Conservation (phyloP, 2,113 vertebrate genomes). For the Naja naja region DNA sequence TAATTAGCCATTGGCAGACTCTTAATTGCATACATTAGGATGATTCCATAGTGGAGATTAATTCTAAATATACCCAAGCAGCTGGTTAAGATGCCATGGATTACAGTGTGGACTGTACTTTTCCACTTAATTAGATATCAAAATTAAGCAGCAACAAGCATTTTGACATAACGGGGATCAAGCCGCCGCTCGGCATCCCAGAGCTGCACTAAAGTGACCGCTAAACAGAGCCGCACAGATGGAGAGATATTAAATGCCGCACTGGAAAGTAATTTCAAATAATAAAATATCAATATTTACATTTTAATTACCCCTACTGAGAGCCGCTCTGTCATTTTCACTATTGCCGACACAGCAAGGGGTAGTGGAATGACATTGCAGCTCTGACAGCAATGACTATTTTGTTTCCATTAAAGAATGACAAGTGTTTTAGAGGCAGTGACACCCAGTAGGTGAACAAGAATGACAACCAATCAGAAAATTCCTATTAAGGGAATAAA, state of each 20-base stretch:
- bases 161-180: conserved; percentile 84
- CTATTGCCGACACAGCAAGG: conserved; percentile 83
- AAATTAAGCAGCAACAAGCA: conserved; percentile 90
- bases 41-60: conserved; percentile 99
- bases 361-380: conserved; percentile 81
- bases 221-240: conserved; percentile 92
- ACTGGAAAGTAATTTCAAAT: conserved; percentile 99
- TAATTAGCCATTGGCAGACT: conserved; percentile 99
- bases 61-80: conserved; percentile 99
- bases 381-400: conserved; percentile 79
- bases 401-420: conserved; percentile 88
- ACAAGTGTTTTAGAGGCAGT: conserved; percentile 81
- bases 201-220: conserved; percentile 86
- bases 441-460: conserved; percentile 78
- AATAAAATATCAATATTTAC: conserved; percentile 99
- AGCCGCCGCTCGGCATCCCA: conserved; percentile 83
- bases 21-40: conserved; percentile 99
- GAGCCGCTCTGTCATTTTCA: conserved; percentile 83
- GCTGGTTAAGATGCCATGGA: conserved; percentile 91
- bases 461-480: conserved; percentile 81
- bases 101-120: conserved; percentile 92
- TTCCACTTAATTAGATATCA: conserved; percentile 96
- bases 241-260: conserved; percentile 99
- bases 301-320: conserved; percentile 99
- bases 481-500: conserved; percentile 84